Evolutionary conservation across 2,888 invertebrate species (phyloP).

Genomic region (Pedicia rivosa): DNA sequence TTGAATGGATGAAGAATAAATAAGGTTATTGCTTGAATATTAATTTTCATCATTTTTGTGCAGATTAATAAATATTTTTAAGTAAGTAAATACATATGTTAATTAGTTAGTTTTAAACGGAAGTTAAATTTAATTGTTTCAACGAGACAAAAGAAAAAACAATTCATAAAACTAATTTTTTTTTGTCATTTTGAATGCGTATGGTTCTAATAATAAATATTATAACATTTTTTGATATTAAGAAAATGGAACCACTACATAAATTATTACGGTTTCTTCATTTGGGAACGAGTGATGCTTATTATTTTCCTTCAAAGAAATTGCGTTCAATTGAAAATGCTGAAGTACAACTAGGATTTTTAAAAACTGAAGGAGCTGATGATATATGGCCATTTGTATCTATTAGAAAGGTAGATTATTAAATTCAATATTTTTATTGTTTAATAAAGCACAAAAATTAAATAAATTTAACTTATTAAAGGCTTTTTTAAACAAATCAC

Average conservation of each 20-base stretch:
- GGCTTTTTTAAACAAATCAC: conserved; percentile 1
- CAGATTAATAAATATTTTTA: too few species aligned
- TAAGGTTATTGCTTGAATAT: too few species aligned
- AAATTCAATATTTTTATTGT: neutral
- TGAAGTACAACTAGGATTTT: neutral
- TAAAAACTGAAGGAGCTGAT: neutral
- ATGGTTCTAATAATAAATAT: too few species aligned
- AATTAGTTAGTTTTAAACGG: too few species aligned
- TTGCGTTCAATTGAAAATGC: neutral
- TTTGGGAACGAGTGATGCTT: neutral
- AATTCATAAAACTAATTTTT: too few species aligned
- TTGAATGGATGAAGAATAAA: too few species aligned
- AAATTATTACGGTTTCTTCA: conserved; percentile 2
- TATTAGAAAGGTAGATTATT: conserved; percentile 1
- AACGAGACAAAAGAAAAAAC: too few species aligned
- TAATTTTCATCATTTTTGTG: too few species aligned
- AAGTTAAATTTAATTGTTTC: too few species aligned
- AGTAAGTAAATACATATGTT: too few species aligned
- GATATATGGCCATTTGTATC: conserved; percentile 4
- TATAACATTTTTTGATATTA: too few species aligned
- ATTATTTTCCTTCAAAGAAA: conserved; percentile 1
- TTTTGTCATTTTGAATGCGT: too few species aligned
- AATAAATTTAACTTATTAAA: neutral
- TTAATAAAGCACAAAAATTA: neutral
- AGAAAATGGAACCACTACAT: conserved; percentile 5